Evolutionary conservation across 2,113 vertebrate genomes (phyloP).

Genomic region (Otus sunia): DNA sequence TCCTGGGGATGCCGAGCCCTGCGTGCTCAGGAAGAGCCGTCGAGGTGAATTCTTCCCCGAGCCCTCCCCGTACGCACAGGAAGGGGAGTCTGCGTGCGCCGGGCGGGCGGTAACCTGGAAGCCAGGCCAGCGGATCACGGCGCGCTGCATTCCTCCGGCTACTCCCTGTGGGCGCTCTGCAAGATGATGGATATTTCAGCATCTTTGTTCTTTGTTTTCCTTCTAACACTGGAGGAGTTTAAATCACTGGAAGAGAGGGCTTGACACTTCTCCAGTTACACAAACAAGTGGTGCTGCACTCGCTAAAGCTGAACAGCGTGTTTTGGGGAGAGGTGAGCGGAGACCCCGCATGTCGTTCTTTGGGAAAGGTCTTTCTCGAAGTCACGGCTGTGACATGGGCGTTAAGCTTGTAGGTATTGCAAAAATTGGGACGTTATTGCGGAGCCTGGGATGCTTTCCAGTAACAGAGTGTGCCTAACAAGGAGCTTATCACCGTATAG

Average conservation of each 20-base stretch:
- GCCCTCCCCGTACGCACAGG: slow-evolving; percentile 36
- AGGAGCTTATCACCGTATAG: neutral
- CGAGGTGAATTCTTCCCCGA: slow-evolving; percentile 9
- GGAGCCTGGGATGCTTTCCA: neutral
- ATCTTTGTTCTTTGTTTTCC: slow-evolving; percentile 76
- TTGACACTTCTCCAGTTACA: slow-evolving; percentile 64
- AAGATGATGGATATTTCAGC: slow-evolving; percentile 75
- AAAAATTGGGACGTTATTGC: neutral
- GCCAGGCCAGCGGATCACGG: slow-evolving; percentile 18
- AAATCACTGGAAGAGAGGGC: slow-evolving; percentile 70
- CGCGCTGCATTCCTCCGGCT: slow-evolving; percentile 51
- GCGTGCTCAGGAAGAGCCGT: neutral
- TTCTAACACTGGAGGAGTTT: slow-evolving; percentile 65
- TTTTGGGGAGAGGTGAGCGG: slow-evolving; percentile 23
- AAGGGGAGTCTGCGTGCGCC: slow-evolving; percentile 53
- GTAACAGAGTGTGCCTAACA: neutral
- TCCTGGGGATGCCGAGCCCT: neutral
- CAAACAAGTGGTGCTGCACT: slow-evolving; percentile 51
- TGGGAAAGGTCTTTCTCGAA: neutral
- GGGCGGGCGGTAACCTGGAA: neutral
- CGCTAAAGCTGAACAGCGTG: neutral
- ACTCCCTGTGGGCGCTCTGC: slow-evolving; percentile 39
- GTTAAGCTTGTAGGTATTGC: neutral
- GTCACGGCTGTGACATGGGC: neutral
- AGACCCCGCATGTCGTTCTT: neutral